Base-by-base conservation (phyloP, 2,888 invertebrate species). In the Eurytoma adleriae region DNA sequence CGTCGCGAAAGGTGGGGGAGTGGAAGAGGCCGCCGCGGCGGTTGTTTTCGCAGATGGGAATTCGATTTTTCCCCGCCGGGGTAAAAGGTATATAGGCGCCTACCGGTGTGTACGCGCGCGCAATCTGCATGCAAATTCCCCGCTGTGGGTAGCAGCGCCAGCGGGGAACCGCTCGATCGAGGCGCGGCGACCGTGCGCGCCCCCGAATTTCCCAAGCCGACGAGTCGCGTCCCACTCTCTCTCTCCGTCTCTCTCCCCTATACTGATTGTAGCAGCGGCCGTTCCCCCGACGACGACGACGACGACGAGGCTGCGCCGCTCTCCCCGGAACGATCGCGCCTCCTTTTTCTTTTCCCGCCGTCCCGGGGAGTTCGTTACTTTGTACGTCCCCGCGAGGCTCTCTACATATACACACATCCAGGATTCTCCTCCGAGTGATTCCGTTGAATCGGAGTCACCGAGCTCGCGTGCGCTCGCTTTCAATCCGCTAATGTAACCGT, bases 121-220 rank as follows among this genome's bases (percentile, higher is more conserved):
- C 67, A 67, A 67, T 67, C 67, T 67, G 67, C 67, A 67, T 77
- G 62, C 74, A 78, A 70, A 74, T 80, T 77, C 79, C 64, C 70
- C 66, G 64, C 50, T 54, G 40, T 27, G 27, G 16, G 30, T 30
- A 30, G 64, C 40, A 64, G 64, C 16, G 61, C 62, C 54, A 5
- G 20, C 16, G 64, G 64, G 14, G 64, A 73, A 16, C 50, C 54
- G 56, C 74, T 48, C 74, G 66, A 74, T 74, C 74, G 74, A 74
- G 57, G 74, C 57, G 64, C n/a, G 40, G 40, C 40, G 40, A 10
- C 40, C 7, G 7, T 10, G 40, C 40, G 40, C 40, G 40, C 40
- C 57, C 54, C 69, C 69, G 40, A 70, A 70, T 70, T 57, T 57
- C 40, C 69, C 40, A 57, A 24, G 40, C 69, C 40, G 40, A 40